Conservation (phyloP, 1,140 invertebrate species). For the Phymastichus coffea region DNA sequence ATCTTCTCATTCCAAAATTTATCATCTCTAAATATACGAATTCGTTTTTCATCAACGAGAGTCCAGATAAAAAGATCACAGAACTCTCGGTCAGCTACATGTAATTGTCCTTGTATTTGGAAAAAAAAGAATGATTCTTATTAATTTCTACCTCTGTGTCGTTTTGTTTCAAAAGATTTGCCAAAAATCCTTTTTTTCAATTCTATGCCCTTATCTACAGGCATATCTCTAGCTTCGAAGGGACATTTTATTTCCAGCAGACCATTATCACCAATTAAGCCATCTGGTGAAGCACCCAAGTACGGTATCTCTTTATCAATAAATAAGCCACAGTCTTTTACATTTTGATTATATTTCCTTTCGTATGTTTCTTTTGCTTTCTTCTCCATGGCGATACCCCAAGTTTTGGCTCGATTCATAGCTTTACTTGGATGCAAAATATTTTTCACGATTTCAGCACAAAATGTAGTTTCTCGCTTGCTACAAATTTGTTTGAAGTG, state of each 20-base stretch:
- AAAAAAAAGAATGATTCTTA: conserved; percentile 34
- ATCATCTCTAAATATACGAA: conserved; percentile 23
- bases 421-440: conserved; percentile 37
- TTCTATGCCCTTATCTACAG: conserved; percentile 23
- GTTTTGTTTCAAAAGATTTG: conserved; percentile 13
- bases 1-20: conserved; percentile 29
- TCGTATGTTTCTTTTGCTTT: conserved; percentile 35
- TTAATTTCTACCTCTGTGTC: conserved; percentile 32
- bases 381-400: conserved; percentile 41
- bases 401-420: conserved; percentile 27
- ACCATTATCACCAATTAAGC: conserved; percentile 41
- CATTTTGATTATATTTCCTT: conserved; percentile 30
- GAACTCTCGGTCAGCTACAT: conserved; percentile 30
- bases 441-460: conserved; percentile 33
- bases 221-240: conserved; percentile 14
- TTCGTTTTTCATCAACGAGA: conserved; percentile 22
- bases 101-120: conserved; percentile 41
- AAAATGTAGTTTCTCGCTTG: conserved; percentile 33
- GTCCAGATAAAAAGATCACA: conserved; percentile 36
- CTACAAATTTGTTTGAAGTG: conserved; percentile 44
- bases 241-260: conserved; percentile 48
- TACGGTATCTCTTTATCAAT: conserved; percentile 40
- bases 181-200: neutral
- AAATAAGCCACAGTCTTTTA: conserved; percentile 47
- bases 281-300: conserved; percentile 50